These are phyloP conservation scores for Antedon bifida DNA, from an alignment of 35 echinoderm and acorn worm species.

Conservation along the genomic window DNA sequence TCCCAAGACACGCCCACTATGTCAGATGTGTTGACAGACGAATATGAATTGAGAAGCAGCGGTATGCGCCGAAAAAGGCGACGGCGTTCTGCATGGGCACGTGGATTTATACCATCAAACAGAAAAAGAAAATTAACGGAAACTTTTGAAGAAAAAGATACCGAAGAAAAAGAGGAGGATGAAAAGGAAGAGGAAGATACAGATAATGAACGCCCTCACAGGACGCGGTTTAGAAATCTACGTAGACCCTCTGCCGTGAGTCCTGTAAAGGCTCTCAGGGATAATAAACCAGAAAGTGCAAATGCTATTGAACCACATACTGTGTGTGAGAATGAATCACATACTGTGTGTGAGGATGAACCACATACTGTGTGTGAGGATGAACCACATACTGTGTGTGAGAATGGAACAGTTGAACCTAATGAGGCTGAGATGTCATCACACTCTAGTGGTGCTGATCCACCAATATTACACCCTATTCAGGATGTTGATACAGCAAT, in stretches of 20 bases:
- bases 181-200: neutral
- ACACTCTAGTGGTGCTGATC: neutral
- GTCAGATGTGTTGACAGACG: neutral
- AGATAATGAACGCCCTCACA: neutral
- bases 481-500: neutral
- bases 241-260: neutral
- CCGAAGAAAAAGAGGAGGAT: slow-evolving; percentile 8
- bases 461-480: neutral
- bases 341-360: neutral
- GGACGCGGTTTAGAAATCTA: neutral
- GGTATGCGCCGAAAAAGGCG: neutral
- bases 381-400: neutral
- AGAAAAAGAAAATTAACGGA: slow-evolving; percentile 18
- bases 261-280: neutral
- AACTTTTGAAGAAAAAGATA: slow-evolving; percentile 1
- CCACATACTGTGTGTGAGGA: neutral
- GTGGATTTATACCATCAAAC: slow-evolving; percentile 30
- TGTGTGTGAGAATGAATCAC: neutral
- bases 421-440: neutral
- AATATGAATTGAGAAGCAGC: neutral
- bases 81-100: slow-evolving; percentile 11
- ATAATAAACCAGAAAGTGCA: neutral
- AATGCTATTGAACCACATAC: neutral
- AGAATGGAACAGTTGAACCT: neutral
- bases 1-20: neutral